Evolutionary conservation across 2,113 vertebrate species (phyloP), one percentile per base, ranked within the genome.

Genomic region (Hymenochirus boettgeri): DNA sequence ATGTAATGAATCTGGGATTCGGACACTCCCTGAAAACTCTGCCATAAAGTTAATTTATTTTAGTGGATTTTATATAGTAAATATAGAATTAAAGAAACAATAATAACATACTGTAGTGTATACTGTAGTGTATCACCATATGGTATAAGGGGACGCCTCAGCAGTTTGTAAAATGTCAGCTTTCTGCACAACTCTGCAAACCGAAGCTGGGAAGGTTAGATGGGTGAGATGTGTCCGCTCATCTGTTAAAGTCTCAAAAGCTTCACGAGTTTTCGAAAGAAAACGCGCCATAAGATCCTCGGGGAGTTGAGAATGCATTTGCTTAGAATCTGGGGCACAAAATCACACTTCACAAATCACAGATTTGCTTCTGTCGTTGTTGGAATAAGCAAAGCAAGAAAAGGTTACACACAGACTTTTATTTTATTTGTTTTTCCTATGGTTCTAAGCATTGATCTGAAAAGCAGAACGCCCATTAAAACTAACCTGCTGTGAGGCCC

Each of bases 251-350:
- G 61, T n/a, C 24, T 54, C 61, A 23, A 17, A 11, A 15, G 24
- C 26, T 63, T 19, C n/a, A 21, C 33, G 50, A 45, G 53, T 23
- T 53, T 33, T 42, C 35, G 5, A 25, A 17, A 42, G 25, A n/a
- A 42, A 62, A 11, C n/a, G 31, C 61, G 26, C 50, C 33, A 27
- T 23, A 63, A 54, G 61, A 24, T 63, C 61, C 61, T 63, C 18
- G 10, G 61, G 50, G 61, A 63, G 33, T 33, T 54, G 51, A 12
- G n/a, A 63, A 63, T 63, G 50, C 61, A 63, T 63, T 63, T 63
- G 61, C 54, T 19, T n/a, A 29, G 51, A 63, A 63, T 63, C 61
- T 63, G 61, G 61, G 51, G 61, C 61, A 63, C 61, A 63, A 63
- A 54, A 63, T 54, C 33, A 63, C 61, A 63, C 50, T 63, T 63